phyloP scores from a whole-genome alignment of 2,888 invertebrate genomes.

The Calameuta filiformis region DNA sequence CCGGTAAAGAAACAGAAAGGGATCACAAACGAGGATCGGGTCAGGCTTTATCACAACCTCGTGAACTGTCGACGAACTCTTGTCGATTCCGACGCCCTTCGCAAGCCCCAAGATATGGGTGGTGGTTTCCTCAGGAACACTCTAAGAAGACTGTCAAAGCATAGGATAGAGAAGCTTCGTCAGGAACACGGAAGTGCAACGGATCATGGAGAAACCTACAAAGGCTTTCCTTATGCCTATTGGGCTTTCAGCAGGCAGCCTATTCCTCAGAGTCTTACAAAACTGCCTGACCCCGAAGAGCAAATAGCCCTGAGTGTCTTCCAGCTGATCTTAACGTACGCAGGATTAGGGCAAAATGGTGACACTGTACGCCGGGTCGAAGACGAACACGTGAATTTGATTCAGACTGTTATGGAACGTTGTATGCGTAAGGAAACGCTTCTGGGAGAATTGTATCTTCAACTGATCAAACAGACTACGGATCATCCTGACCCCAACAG shows the following conservation, averaged over 20 bases:
- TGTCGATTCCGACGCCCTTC: constrained; percentile 83
- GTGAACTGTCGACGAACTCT: constrained; percentile 84
- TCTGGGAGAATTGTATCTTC: constrained; percentile 90
- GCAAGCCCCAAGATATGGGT: constrained; percentile 84
- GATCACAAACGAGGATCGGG: constrained; percentile 89
- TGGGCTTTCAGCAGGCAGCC: constrained; percentile 91
- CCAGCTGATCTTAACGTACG: constrained; percentile 88
- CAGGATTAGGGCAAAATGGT: constrained; percentile 81
- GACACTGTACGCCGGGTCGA: constrained; percentile 78
- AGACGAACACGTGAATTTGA: constrained; percentile 88
- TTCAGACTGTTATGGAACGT: constrained; percentile 90
- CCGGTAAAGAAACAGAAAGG: constrained; percentile 73
- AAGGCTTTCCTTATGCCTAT: constrained; percentile 86
- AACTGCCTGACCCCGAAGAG: constrained; percentile 87
- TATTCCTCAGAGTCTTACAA: constrained; percentile 84
- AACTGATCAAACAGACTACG: constrained; percentile 93
- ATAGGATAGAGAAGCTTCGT: constrained; percentile 81
- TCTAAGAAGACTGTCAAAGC: constrained; percentile 84
- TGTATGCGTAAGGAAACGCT: constrained; percentile 91
- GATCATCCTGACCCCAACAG: constrained; percentile 92
- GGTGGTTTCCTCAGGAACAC: constrained; percentile 92
- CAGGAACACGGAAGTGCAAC: constrained; percentile 74
- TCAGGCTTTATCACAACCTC: constrained; percentile 88
- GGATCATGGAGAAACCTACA: constrained; percentile 85
- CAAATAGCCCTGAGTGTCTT: constrained; percentile 89